phyloP scores from a whole-genome alignment of 2,888 invertebrate species.

The Drosophila formosana region DNA sequence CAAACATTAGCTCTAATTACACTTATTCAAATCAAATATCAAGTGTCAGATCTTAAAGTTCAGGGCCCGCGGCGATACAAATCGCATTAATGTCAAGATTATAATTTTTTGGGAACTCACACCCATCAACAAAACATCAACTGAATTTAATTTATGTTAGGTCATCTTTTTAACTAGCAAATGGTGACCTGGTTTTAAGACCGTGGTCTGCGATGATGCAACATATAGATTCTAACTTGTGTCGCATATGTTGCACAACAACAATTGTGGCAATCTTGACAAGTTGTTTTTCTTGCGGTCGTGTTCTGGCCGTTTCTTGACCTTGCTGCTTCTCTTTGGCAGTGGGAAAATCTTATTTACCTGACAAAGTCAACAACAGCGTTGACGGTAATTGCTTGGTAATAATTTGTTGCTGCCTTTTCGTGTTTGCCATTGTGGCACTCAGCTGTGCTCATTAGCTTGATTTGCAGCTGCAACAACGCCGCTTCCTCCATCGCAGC shows the following conservation, averaged over 20 bases:
- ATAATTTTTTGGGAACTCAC: slow-evolving; percentile 47
- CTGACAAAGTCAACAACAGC: slow-evolving; percentile 36
- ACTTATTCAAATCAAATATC: slow-evolving; percentile 22
- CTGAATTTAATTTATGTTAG: slow-evolving; percentile 11
- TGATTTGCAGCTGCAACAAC: slow-evolving; percentile 52
- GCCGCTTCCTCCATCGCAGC: slow-evolving; percentile 53
- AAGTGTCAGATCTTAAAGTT: slow-evolving; percentile 48
- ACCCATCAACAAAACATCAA: slow-evolving; percentile 29
- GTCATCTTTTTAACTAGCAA: slow-evolving; percentile 37
- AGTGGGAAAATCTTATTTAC: slow-evolving; percentile 58
- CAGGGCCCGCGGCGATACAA: slow-evolving; percentile 40
- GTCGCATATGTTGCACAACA: slow-evolving; percentile 57
- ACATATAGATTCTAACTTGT: slow-evolving; percentile 23
- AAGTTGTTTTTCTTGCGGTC: slow-evolving; percentile 46
- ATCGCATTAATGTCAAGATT: slow-evolving; percentile 78
- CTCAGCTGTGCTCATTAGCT: slow-evolving; percentile 50
- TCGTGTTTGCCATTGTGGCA: slow-evolving; percentile 20
- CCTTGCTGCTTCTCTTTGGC: slow-evolving; percentile 67
- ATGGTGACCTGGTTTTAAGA: slow-evolving; percentile 45
- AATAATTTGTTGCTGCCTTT: slow-evolving; percentile 27
- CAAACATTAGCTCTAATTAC: slow-evolving; percentile 10
- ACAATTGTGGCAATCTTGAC: slow-evolving; percentile 50
- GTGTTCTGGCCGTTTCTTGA: slow-evolving; percentile 47
- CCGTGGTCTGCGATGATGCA: slow-evolving; percentile 4
- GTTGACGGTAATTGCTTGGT: slow-evolving; percentile 62